Base-by-base conservation (phyloP, 2,888 invertebrate genomes). In the Drepanosiphum platanoidis region DNA sequence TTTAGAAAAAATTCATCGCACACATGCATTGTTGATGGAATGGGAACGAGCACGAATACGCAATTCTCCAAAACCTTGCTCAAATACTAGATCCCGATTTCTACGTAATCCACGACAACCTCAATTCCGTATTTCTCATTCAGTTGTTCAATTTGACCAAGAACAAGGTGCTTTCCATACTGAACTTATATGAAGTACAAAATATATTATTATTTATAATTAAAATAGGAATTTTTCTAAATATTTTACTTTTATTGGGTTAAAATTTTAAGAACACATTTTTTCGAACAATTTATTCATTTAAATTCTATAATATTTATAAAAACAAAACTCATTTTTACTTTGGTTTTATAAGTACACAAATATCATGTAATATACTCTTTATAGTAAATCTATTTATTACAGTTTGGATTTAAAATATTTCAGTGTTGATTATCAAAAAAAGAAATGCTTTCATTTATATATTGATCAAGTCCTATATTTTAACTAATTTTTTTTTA, bases 121-220 rank as follows among this genome's bases (percentile, higher is more conserved):
- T 36, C 86, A 87, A 52, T 87, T 87, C 42, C 77, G 77, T 77
- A 86, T 87, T 52, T 87, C 87, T 42, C 88, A 88, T 86, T 87
- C 87, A 4, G 87, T 88, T 18, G 87, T 88, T 46, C 87, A 87
- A 87, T 88, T 87, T 79, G 88, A 88, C 83, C 87, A 87, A 71
- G 86, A 86, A 66, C 80, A 86, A 42, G 87, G 87, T 34, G 87
- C 87, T 75, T 88, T 88, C 75, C 88, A 87, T 86, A 88, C 88
- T 36, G 87, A 88, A 82, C 87, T 88, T 30, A 68, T 84, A 84
- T 84, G 36, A 84, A 83, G 74, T 75, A 66, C 46, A 74, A 66
- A 81, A 34, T 83, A 0, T 30, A 72, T 82, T 72, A 30, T 22
- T 64, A 58, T n/a, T 79, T 46, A 32, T 46, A 58, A 81, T 3